These are phyloP conservation scores for Perodicticus potto DNA, from an alignment of 2,797 vertebrate species.

Conservation along the genomic window DNA sequence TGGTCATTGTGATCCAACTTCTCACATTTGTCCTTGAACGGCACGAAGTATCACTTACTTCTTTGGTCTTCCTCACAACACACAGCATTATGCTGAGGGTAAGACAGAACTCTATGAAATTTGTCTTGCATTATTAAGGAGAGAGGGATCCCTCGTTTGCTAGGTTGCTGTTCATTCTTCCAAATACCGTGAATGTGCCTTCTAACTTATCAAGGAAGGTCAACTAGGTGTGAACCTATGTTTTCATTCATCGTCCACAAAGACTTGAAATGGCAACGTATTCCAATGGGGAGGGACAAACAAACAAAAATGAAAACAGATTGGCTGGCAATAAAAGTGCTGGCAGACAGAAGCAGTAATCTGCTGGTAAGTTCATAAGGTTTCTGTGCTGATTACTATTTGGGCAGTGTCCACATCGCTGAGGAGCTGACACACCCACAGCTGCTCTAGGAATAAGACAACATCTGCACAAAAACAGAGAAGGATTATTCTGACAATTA, in stretches of 20 bases:
- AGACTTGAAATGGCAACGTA: constrained; percentile 46
- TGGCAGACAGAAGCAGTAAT: constrained; percentile 61
- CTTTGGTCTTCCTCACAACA: background rate
- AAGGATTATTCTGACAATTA: constrained; percentile 12
- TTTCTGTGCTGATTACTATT: constrained; percentile 55
- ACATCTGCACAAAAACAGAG: constrained; percentile 57
- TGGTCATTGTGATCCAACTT: background rate
- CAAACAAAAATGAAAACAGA: constrained; percentile 52
- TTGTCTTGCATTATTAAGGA: background rate
- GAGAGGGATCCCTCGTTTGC: background rate
- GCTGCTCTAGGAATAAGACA: constrained; percentile 24
- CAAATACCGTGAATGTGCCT: background rate
- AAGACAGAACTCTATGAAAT: background rate
- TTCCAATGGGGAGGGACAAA: background rate
- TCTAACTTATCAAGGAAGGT: background rate
- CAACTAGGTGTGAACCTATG: constrained; percentile 35
- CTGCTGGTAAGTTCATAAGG: constrained; percentile 57
- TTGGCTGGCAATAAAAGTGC: constrained; percentile 39
- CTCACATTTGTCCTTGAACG: background rate
- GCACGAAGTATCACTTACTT: background rate
- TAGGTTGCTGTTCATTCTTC: background rate
- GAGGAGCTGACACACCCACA: constrained; percentile 2
- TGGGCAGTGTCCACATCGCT: constrained; percentile 40
- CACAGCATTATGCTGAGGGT: background rate
- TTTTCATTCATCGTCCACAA: constrained; percentile 50